phyloP scores from a whole-genome alignment of 1,140 invertebrate genomes.

The Delia radicum region DNA sequence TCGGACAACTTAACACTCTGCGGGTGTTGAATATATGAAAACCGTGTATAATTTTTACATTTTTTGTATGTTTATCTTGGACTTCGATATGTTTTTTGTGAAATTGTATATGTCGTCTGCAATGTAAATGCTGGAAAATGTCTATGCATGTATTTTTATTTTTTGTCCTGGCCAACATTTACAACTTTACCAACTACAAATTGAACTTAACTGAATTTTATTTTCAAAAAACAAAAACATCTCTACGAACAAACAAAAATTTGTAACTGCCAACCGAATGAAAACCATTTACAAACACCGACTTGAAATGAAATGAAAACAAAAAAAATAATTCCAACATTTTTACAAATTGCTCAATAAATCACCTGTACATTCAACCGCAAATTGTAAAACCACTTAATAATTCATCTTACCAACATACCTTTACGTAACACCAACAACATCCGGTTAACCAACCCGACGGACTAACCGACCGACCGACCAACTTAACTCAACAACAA shows the following conservation, averaged over 20 bases:
- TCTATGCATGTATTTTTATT: neutral
- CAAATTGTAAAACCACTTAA: slow-evolving; percentile 23
- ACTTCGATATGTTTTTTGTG: neutral
- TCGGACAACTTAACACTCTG: slow-evolving; percentile 22
- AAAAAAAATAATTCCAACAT: neutral
- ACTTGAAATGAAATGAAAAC: too few relatives aligned
- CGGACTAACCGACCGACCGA: neutral
- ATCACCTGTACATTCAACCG: slow-evolving; percentile 11
- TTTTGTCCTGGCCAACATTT: neutral
- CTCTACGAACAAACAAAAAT: neutral
- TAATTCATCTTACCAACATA: slow-evolving; percentile 22
- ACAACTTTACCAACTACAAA: neutral
- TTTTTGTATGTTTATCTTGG: neutral
- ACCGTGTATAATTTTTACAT: neutral
- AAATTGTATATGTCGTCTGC: too few relatives aligned
- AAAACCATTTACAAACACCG: too few relatives aligned
- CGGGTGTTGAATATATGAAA: slow-evolving; percentile 10
- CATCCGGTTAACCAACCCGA: slow-evolving; percentile 2
- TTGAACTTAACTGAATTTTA: slow-evolving; percentile 9
- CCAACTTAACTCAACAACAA: neutral
- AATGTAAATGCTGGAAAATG: neutral
- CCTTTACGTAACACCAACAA: slow-evolving; percentile 9
- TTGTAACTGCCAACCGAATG: too few relatives aligned
- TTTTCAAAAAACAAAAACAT: neutral
- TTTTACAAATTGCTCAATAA: slow-evolving; percentile 19